Conservation (phyloP, 2,888 invertebrate species). For the Escarpia spicata region DNA sequence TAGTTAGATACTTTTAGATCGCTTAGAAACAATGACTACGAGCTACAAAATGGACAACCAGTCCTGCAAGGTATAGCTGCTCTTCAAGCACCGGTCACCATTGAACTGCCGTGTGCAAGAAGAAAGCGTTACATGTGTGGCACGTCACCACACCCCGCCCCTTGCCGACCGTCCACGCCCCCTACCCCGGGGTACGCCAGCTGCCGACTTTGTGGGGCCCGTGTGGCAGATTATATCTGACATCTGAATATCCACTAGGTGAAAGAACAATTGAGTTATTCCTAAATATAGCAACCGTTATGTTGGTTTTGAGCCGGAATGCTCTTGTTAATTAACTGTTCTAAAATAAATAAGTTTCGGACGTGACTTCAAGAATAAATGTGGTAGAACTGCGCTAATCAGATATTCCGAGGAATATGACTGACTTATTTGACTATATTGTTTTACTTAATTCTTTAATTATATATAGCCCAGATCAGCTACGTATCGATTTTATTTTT, state of each 20-base stretch:
- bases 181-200: slow-evolving; percentile 6
- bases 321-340: not conserved
- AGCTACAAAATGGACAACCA: not conserved
- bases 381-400: not conserved
- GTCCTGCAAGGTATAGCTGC: not conserved
- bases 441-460: too few species aligned
- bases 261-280: not conserved
- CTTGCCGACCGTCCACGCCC: not conserved
- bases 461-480: too few species aligned
- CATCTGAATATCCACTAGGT: not conserved
- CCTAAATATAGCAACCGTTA: not conserved
- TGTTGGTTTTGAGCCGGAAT: not conserved
- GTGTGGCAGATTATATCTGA: not conserved
- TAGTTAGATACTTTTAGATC: not conserved
- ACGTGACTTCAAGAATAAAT: not conserved
- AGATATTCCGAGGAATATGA: too few species aligned
- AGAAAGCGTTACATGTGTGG: not conserved
- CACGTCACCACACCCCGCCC: not conserved
- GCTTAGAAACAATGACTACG: not conserved
- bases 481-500: too few species aligned
- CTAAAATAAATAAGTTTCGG: not conserved
- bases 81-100: not conserved
- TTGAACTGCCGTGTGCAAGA: not conserved
- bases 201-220: not conserved
- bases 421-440: too few species aligned